Percentiles rank a stretch among this genome's conserved stretches.
phyloP scores from a whole-genome alignment of 2,113 vertebrate species.

The Colossoma macropomum region DNA sequence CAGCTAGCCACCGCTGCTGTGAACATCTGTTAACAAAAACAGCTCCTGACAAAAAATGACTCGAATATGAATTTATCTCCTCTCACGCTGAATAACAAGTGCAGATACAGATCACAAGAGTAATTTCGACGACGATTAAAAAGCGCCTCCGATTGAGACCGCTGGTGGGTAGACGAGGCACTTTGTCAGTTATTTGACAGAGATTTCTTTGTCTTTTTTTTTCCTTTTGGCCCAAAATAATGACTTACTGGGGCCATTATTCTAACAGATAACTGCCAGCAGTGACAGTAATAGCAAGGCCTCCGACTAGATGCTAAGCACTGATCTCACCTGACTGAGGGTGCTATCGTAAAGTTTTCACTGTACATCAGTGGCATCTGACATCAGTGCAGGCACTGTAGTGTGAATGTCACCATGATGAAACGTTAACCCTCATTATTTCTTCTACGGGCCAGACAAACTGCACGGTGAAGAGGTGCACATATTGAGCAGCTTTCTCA shows the following conservation, averaged over 20 bases:
- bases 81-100: slow-evolving; percentile 1
- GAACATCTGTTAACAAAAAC: slow-evolving; percentile 49
- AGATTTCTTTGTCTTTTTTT: not conserved
- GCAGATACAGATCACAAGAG: slow-evolving; percentile 14
- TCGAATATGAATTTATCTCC: slow-evolving; percentile 40
- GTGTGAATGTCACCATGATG: not conserved
- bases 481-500: not conserved
- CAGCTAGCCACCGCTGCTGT: slow-evolving; percentile 40
- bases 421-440: not conserved
- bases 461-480: not conserved
- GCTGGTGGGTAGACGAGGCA: not conserved
- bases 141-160: slow-evolving; percentile 22
- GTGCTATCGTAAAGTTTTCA: not conserved
- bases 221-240: not conserved
- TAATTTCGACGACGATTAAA: slow-evolving; percentile 30
- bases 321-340: slow-evolving; percentile 1
- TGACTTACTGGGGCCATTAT: not conserved
- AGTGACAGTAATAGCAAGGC: not conserved
- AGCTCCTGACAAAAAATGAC: slow-evolving; percentile 40
- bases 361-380: not conserved
- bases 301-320: not conserved
- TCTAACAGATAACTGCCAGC: not conserved
- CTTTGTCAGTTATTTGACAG: not conserved
- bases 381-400: not conserved
- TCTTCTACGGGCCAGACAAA: no score